Evolutionary conservation across 2,888 invertebrate genomes (phyloP).

Genomic region (Julus scanicus): DNA sequence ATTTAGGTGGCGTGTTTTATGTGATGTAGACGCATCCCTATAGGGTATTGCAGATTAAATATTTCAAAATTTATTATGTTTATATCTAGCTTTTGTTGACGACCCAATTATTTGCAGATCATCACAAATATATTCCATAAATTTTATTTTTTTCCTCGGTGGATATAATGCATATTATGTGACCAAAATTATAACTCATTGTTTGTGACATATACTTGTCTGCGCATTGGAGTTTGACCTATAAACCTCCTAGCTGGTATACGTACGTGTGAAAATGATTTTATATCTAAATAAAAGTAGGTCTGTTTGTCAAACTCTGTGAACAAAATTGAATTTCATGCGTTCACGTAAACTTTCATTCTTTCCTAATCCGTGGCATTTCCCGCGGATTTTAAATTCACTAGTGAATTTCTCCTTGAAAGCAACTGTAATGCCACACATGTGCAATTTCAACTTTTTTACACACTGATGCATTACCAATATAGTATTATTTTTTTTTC

Average conservation of each 20-base stretch:
- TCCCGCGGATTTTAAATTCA: background rate
- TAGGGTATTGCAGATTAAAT: background rate
- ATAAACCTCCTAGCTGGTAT: background rate
- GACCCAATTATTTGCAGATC: background rate
- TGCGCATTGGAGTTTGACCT: background rate
- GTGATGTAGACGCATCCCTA: too few species aligned
- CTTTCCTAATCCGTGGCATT: conserved; percentile 32
- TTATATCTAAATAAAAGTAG: background rate
- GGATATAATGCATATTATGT: background rate
- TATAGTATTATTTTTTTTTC: background rate
- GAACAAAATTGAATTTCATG: conserved; percentile 13
- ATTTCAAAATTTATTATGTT: background rate
- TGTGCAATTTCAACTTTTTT: background rate
- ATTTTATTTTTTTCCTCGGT: background rate
- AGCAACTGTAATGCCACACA: conserved; percentile 8
- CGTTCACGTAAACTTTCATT: background rate
- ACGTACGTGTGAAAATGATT: background rate
- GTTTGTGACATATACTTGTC: background rate
- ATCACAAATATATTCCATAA: background rate
- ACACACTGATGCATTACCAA: conserved; percentile 41
- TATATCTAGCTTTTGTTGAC: background rate
- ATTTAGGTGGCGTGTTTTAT: background rate
- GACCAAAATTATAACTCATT: background rate
- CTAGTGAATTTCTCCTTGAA: background rate
- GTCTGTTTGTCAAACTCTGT: background rate